A percentile compares a stretch with the other conserved stretches of the same genome.
These are phyloP conservation scores for Erpornis zantholeuca DNA, from an alignment of 2,113 vertebrate species.

Conservation along the genomic window DNA sequence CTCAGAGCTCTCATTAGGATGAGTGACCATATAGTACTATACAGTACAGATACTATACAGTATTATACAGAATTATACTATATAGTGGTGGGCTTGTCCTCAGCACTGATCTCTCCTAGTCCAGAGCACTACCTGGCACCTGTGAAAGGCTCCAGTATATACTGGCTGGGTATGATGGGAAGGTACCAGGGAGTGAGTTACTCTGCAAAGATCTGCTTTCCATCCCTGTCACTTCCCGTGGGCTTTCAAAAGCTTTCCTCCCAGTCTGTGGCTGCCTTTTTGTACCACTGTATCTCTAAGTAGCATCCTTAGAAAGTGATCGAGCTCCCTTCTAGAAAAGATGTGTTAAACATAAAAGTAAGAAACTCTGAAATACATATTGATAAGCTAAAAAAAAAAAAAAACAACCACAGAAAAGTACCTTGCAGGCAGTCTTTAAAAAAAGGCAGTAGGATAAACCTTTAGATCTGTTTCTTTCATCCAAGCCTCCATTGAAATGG, in stretches of 20 bases:
- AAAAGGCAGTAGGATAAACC: neutral
- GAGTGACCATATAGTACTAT: too few relatives aligned
- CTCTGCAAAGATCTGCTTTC: neutral
- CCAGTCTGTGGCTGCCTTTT: neutral
- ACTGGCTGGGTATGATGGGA: neutral
- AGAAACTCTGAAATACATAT: slow-evolving; percentile 24
- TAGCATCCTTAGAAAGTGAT: neutral
- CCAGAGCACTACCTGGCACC: neutral
- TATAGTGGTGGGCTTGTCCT: neutral
- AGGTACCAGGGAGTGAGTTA: neutral
- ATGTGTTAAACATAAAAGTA: slow-evolving; percentile 42
- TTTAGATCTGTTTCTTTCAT: slow-evolving; percentile 60
- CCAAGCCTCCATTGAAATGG: neutral
- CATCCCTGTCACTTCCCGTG: neutral
- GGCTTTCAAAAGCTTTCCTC: slow-evolving; percentile 3
- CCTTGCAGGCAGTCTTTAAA: slow-evolving; percentile 12
- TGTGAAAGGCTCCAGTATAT: neutral
- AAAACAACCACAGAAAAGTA: neutral
- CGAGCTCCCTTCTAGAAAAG: neutral
- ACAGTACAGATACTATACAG: too few relatives aligned
- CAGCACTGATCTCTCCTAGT: neutral
- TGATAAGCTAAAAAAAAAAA: slow-evolving; percentile 20
- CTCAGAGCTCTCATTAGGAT: neutral
- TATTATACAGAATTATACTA: too few relatives aligned
- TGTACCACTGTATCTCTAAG: neutral